Percentiles rank a stretch among this genome's conserved stretches.
Evolutionary conservation across 2,797 vertebrate species (phyloP).

Genomic region (Anguilla marmorata): DNA sequence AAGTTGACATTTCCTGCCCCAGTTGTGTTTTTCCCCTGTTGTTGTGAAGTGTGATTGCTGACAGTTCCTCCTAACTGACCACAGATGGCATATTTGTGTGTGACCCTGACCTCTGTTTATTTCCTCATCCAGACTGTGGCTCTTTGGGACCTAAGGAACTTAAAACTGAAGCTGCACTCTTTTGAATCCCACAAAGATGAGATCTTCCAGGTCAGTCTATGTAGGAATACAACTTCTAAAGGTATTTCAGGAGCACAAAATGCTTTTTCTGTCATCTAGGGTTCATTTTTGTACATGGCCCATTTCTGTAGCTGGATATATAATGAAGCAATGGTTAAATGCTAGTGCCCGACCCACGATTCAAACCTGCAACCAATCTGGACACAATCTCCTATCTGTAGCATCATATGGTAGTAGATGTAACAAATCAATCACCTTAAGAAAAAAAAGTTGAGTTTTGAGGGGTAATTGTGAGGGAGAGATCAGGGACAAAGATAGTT

Average conservation of each 20-base stretch:
- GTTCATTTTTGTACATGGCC: background rate
- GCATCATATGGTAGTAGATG: slow-evolving; percentile 22
- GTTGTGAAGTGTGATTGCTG: background rate
- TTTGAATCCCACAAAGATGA: slow-evolving; percentile 99
- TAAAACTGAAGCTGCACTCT: slow-evolving; percentile 96
- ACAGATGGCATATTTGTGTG: background rate
- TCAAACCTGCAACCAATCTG: background rate
- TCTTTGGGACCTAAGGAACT: slow-evolving; percentile 94
- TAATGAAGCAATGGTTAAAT: background rate
- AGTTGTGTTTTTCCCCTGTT: background rate
- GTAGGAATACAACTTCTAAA: background rate
- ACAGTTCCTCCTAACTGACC: background rate
- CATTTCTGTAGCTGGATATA: background rate
- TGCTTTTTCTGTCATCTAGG: background rate
- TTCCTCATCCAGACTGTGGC: slow-evolving; percentile 84
- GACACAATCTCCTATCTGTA: background rate
- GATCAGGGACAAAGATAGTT: background rate
- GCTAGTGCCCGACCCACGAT: background rate
- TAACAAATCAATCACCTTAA: background rate
- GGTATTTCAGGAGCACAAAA: background rate
- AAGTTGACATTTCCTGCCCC: background rate
- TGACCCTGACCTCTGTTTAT: background rate
- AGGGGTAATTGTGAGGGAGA: background rate
- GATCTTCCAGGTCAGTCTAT: slow-evolving; percentile 89
- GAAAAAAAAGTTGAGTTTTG: background rate